These are phyloP conservation scores for Amblyopsis hoosieri DNA, from an alignment of 2,797 vertebrate genomes.

Conservation along the genomic window DNA sequence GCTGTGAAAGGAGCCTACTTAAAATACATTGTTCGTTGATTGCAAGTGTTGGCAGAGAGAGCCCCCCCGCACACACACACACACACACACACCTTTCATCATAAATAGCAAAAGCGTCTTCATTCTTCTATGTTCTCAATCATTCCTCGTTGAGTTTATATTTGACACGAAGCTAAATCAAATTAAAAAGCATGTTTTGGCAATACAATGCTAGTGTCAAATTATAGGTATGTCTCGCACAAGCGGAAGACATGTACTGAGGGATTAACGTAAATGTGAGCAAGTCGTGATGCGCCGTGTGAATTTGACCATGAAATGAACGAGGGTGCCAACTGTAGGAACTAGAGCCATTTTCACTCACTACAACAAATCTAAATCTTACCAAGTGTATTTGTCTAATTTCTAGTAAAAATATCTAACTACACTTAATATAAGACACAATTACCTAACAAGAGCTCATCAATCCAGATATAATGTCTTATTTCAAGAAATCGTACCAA, in stretches of 20 bases:
- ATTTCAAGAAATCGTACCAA: too few species aligned
- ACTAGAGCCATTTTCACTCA: too few species aligned
- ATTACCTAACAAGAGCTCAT: too few species aligned
- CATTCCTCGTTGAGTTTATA: not conserved
- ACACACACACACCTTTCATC: not conserved
- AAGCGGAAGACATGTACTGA: not conserved
- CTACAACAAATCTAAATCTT: too few species aligned
- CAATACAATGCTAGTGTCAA: not conserved
- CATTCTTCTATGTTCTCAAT: slow-evolving; percentile 5
- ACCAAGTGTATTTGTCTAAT: too few species aligned
- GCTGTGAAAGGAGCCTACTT: slow-evolving; percentile 23
- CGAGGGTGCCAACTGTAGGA: not conserved
- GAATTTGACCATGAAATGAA: not conserved
- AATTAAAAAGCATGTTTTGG: not conserved
- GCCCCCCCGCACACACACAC: too few species aligned
- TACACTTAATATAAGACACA: too few species aligned
- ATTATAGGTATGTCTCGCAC: not conserved
- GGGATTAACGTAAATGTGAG: not conserved
- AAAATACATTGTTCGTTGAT: slow-evolving; percentile 23
- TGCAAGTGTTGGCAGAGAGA: slow-evolving; percentile 13
- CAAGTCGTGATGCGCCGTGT: not conserved
- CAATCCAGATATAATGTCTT: too few species aligned
- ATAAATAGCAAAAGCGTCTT: not conserved
- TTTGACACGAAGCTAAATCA: not conserved
- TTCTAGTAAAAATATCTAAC: too few species aligned